Conservation (phyloP, 2,113 vertebrate species). For the Muscicapa adusta region DNA sequence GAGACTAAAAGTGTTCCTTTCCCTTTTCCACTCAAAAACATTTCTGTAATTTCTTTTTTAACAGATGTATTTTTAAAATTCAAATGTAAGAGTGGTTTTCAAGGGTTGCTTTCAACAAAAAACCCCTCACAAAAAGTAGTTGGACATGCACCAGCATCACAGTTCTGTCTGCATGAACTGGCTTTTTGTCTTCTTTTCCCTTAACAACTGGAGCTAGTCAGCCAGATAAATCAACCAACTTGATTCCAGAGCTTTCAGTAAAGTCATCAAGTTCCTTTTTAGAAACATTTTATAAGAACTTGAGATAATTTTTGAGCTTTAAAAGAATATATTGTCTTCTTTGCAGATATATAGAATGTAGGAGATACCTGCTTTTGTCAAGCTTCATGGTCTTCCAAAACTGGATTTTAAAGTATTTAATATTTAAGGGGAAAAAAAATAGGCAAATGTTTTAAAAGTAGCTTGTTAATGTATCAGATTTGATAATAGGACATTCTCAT, state of each 20-base stretch:
- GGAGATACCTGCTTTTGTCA: not conserved
- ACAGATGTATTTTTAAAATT: slow-evolving; percentile 55
- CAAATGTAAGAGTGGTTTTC: slow-evolving; percentile 17
- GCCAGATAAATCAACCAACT: slow-evolving; percentile 19
- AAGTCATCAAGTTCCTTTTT: slow-evolving; percentile 24
- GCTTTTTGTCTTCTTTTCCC: slow-evolving; percentile 44
- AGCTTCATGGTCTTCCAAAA: not conserved
- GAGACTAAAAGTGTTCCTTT: slow-evolving; percentile 6
- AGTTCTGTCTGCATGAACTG: slow-evolving; percentile 43
- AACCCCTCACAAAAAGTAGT: not conserved
- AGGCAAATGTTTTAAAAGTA: not conserved
- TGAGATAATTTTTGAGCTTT: not conserved
- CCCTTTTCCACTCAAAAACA: slow-evolving; percentile 6
- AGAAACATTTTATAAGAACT: slow-evolving; percentile 23
- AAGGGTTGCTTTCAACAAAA: slow-evolving; percentile 30
- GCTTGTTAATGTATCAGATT: not conserved
- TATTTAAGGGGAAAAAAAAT: not conserved
- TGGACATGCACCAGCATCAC: slow-evolving; percentile 35
- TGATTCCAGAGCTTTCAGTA: slow-evolving; percentile 16
- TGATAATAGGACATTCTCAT: not conserved
- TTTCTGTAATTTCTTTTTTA: slow-evolving; percentile 7
- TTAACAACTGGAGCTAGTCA: slow-evolving; percentile 35
- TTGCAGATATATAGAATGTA: not conserved
- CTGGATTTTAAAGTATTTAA: not conserved
- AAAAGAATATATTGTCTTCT: not conserved